These are phyloP conservation scores for Centrocercus urophasianus DNA, from an alignment of 2,113 vertebrate species.

Conservation along the genomic window DNA sequence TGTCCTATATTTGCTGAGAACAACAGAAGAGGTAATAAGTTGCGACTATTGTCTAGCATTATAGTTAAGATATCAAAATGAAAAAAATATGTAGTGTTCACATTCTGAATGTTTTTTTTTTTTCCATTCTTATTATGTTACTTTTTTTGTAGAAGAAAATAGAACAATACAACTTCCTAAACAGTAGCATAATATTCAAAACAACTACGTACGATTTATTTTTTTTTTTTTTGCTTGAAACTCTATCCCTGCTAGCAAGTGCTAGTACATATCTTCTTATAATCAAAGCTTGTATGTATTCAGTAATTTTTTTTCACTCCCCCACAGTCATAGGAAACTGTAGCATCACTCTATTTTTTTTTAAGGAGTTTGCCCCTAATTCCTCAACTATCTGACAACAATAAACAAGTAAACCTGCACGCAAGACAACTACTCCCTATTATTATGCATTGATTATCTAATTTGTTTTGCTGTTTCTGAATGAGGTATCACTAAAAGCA, in stretches of 20 bases:
- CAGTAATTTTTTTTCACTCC: not conserved
- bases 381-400: not conserved
- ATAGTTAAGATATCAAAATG: not conserved
- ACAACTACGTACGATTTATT: rapidly evolving
- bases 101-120: not conserved
- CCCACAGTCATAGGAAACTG: not conserved
- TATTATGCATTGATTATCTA: not conserved
- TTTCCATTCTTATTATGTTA: not conserved
- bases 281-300: not conserved
- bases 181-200: not conserved
- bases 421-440: not conserved
- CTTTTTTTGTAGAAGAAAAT: not conserved
- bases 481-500: not conserved
- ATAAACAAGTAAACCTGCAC: not conserved
- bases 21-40: not conserved
- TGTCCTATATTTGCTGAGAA: not conserved
- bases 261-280: not conserved
- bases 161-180: not conserved
- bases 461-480: constrained; percentile 7
- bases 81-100: not conserved
- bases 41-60: not conserved
- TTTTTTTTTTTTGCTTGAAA: not conserved
- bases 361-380: not conserved
- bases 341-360: not conserved
- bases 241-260: not conserved